phyloP scores from a whole-genome alignment of 2,888 invertebrate species.

The Drosophila ustulata region DNA sequence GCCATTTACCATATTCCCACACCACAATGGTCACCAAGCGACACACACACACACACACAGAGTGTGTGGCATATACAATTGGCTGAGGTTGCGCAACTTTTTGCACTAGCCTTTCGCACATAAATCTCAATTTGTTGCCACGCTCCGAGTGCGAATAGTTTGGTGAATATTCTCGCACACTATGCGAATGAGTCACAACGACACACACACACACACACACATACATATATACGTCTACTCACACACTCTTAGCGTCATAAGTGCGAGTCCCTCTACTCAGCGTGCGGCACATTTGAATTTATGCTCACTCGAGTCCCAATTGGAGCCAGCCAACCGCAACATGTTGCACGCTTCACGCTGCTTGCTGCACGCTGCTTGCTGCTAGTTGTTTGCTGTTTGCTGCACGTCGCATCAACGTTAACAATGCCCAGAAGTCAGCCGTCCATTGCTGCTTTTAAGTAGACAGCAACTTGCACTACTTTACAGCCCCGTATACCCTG shows the following conservation, averaged over 20 bases:
- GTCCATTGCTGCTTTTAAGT: conserved; percentile 29
- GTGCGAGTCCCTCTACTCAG: conserved; percentile 42
- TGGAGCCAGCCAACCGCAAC: conserved; percentile 73
- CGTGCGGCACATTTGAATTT: conserved; percentile 69
- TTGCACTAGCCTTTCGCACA: conserved; percentile 71
- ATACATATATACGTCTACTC: not conserved
- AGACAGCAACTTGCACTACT: conserved; percentile 12
- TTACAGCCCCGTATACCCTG: conserved; percentile 28
- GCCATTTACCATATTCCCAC: conserved; percentile 67
- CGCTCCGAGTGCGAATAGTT: conserved; percentile 75
- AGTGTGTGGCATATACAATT: conserved; percentile 40
- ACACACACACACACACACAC: not conserved
- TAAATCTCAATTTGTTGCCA: conserved; percentile 77
- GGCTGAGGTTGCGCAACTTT: conserved; percentile 69
- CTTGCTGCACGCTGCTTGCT: conserved; percentile 32
- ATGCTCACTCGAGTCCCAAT: conserved; percentile 77
- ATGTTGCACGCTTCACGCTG: conserved; percentile 66
- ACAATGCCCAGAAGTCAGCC: conserved; percentile 54
- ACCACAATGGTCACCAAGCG: conserved; percentile 63
- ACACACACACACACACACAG: conserved; percentile 33
- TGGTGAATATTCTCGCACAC: conserved; percentile 44
- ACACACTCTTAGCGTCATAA: conserved; percentile 37
- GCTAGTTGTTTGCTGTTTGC: not conserved
- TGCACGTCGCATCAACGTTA: conserved; percentile 33
- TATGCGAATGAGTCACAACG: conserved; percentile 41